Conservation (phyloP, 37 sponge, comb jelly and placozoan genomes). For the Haliclona indistincta region DNA sequence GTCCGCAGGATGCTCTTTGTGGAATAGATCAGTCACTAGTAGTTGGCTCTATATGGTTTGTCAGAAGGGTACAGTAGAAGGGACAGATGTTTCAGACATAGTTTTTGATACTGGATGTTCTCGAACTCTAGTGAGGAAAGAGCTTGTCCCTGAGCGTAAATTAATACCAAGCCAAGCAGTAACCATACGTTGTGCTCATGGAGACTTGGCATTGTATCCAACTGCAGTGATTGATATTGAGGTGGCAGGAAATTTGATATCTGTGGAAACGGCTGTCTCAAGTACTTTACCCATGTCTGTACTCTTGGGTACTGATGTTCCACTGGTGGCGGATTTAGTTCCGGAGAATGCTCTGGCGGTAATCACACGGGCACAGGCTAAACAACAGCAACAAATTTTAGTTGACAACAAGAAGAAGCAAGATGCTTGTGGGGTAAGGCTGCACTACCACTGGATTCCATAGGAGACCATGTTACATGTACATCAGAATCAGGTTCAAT, state of each 20-base stretch:
- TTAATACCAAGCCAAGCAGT: conserved; percentile 17
- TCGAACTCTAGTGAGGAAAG: conserved; percentile 32
- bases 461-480: no score
- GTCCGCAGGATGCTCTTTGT: not conserved
- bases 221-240: conserved; percentile 10
- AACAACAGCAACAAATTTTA: not conserved
- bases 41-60: not conserved
- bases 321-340: conserved; percentile 3
- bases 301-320: conserved; percentile 46
- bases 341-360: conserved; percentile 1
- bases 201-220: conserved; percentile 36
- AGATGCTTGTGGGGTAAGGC: conserved; percentile 1
- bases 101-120: conserved; percentile 47
- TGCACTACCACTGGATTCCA: not conserved
- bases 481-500: not conserved
- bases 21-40: not conserved
- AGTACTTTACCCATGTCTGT: conserved; percentile 28
- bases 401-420: not conserved
- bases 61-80: not conserved
- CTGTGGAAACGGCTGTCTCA: conserved; percentile 34
- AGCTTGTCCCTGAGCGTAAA: conserved; percentile 39
- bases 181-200: conserved; percentile 50
- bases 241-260: not conserved
- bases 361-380: conserved; percentile 11
- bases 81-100: no score